phyloP scores from a whole-genome alignment of 2,888 invertebrate species.

The Didymodactylos carnosus region DNA sequence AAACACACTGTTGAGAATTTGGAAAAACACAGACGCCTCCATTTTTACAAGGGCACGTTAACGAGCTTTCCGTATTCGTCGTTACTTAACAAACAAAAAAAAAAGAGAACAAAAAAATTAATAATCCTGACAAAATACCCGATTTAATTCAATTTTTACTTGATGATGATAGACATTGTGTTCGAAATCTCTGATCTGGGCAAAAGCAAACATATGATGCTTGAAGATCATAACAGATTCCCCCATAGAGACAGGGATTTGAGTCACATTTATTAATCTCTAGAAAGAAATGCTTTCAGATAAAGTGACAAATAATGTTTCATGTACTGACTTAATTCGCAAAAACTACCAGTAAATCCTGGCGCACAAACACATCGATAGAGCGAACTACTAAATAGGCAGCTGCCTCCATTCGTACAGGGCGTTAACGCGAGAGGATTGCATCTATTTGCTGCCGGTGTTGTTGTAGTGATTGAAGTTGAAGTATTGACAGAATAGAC shows the following conservation, averaged over 20 bases:
- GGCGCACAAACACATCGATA: neutral
- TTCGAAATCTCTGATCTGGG: neutral
- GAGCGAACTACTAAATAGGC: neutral
- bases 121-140: no score
- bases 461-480: neutral
- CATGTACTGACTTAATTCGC: neutral
- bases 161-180: neutral
- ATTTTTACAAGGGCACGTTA: neutral
- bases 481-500: no score
- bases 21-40: neutral
- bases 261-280: conserved; percentile 14
- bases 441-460: neutral
- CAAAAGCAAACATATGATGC: conserved; percentile 7
- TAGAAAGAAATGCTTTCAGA: neutral
- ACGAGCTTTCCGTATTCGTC: neutral
- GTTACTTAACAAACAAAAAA: neutral
- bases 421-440: neutral
- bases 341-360: neutral
- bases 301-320: no score
- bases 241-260: conserved; percentile 10
- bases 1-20: neutral
- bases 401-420: neutral
- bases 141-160: neutral
- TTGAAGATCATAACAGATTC: conserved; percentile 11
- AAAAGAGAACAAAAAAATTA: neutral